Conservation (phyloP, 2,113 vertebrate species). For the Equus quagga region DNA sequence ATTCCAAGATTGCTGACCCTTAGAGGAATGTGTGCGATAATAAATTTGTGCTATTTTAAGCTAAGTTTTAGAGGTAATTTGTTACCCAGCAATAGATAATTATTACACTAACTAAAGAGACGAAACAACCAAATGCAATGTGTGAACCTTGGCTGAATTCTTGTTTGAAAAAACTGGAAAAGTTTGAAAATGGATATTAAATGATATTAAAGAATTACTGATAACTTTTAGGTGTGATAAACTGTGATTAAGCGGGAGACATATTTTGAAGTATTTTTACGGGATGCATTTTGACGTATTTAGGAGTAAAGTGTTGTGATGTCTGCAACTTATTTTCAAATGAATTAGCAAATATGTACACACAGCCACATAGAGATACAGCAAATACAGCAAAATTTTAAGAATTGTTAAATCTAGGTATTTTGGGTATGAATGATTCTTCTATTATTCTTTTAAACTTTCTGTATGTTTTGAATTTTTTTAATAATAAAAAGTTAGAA, state of each 20-base stretch:
- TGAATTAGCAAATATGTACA: not conserved
- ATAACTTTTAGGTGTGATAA: not conserved
- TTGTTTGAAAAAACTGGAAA: not conserved
- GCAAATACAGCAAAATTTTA: not conserved
- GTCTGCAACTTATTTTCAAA: not conserved
- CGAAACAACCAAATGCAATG: not conserved
- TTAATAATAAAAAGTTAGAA: slow-evolving; percentile 8
- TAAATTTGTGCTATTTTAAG: not conserved
- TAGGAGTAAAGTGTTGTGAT: not conserved
- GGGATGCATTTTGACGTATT: not conserved
- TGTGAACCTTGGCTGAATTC: not conserved
- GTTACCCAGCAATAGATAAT: not conserved
- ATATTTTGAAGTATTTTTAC: not conserved
- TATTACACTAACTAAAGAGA: not conserved
- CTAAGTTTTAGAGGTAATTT: not conserved
- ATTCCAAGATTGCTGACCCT: not conserved
- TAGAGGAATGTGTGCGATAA: not conserved
- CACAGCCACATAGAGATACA: not conserved
- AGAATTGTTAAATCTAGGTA: not conserved
- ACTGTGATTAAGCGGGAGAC: not conserved
- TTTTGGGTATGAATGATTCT: not conserved
- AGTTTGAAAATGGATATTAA: not conserved
- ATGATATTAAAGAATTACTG: not conserved
- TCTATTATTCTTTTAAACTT: not conserved
- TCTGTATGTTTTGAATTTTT: not conserved